A percentile compares a stretch with the other conserved stretches of the same genome.
phyloP scores from a whole-genome alignment of 2,113 vertebrate genomes.

The Alligator mississippiensis region DNA sequence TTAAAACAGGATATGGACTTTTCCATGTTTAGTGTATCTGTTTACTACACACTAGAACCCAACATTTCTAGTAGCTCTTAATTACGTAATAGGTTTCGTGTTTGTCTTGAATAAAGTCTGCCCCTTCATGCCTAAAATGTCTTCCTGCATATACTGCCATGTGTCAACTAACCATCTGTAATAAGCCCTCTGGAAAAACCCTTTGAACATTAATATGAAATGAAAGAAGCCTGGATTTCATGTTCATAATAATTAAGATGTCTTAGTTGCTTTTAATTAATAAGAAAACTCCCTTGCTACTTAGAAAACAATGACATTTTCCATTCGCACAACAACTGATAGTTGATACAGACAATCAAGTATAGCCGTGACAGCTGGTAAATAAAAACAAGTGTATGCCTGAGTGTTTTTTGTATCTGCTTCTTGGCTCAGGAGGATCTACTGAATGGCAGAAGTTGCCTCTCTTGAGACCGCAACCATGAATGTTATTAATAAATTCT shows the following conservation, averaged over 20 bases:
- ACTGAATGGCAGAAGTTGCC: background rate
- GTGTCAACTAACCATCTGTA: background rate
- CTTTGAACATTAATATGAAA: background rate
- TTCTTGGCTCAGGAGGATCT: background rate
- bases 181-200: background rate
- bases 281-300: background rate
- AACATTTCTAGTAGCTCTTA: background rate
- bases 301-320: background rate
- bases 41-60: accelerated
- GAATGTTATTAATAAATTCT: background rate
- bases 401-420: background rate
- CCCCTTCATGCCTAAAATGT: background rate
- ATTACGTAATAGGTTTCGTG: background rate
- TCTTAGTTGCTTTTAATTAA: background rate
- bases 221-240: background rate
- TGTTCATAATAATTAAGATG: background rate
- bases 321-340: background rate
- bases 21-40: background rate
- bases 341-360: background rate
- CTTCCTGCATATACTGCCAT: background rate
- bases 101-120: background rate
- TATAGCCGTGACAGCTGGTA: conserved; percentile 9
- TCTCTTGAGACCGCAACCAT: background rate
- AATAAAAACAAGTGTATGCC: background rate
- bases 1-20: background rate